phyloP scores from a whole-genome alignment of 2,113 vertebrate species.

The Guaruba guarouba region DNA sequence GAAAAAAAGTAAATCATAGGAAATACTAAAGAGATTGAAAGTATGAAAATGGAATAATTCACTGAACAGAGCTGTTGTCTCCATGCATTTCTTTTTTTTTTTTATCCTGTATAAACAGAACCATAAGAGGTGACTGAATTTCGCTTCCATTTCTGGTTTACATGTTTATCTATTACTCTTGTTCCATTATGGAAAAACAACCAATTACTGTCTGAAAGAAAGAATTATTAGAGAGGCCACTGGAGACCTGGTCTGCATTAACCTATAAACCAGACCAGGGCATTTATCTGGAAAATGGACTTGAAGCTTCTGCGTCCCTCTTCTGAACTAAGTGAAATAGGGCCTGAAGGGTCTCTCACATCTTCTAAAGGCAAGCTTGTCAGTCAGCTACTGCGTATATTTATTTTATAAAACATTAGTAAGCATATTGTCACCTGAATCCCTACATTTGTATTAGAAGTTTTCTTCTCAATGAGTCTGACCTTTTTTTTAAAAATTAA shows the following conservation, averaged over 20 bases:
- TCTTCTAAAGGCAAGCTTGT: background rate
- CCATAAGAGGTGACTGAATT: background rate
- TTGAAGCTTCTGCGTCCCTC: background rate
- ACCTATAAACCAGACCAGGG: background rate
- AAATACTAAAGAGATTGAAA: background rate
- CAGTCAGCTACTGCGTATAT: background rate
- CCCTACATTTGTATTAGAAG: background rate
- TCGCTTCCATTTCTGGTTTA: background rate
- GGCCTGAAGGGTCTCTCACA: background rate
- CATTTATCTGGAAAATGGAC: background rate
- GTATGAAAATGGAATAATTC: background rate
- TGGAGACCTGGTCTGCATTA: background rate
- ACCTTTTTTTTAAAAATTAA: background rate
- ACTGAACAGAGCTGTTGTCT: background rate
- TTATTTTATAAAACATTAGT: background rate
- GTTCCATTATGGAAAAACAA: background rate
- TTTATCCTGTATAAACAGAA: background rate
- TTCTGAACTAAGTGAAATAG: background rate
- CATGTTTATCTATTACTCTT: background rate
- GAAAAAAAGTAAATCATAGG: background rate
- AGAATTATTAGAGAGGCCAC: background rate
- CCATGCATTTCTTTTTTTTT: background rate
- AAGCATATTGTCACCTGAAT: background rate
- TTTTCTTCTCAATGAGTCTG: background rate
- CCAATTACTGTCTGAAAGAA: background rate